Evolutionary conservation across 2,797 vertebrate genomes (phyloP).

Genomic region (Lithobates sylvaticus): DNA sequence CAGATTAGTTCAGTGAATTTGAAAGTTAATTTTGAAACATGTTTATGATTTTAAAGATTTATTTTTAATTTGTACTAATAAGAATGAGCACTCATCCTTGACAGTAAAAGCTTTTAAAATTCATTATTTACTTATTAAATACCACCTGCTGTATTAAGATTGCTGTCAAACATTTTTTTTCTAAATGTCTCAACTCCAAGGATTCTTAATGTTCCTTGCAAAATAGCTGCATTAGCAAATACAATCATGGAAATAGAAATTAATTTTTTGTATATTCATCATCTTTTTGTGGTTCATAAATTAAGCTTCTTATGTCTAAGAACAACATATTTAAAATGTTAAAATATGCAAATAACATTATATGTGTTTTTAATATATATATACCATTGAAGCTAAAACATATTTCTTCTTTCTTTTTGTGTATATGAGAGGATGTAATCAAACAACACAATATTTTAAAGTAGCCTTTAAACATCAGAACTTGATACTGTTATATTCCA

Average conservation of each 20-base stretch:
- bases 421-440: neutral
- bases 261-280: slow-evolving; percentile 57
- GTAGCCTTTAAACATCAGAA: too few species aligned
- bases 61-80: slow-evolving; percentile 63
- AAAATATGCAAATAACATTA: slow-evolving; percentile 31
- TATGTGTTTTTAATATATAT: neutral
- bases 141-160: slow-evolving; percentile 64
- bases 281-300: slow-evolving; percentile 47
- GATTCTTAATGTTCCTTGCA: slow-evolving; percentile 57
- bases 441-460: too few species aligned
- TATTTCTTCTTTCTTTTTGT: neutral
- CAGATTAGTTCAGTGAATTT: slow-evolving; percentile 62
- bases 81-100: slow-evolving; percentile 59
- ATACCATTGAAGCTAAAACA: neutral
- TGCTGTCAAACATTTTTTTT: slow-evolving; percentile 63
- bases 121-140: slow-evolving; percentile 64
- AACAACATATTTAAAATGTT: slow-evolving; percentile 38
- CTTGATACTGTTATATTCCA: too few species aligned
- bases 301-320: slow-evolving; percentile 53
- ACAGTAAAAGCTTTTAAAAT: slow-evolving; percentile 62
- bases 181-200: slow-evolving; percentile 50
- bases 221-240: slow-evolving; percentile 57
- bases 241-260: slow-evolving; percentile 41
- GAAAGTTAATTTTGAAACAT: slow-evolving; percentile 61
- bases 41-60: slow-evolving; percentile 60